Evolutionary conservation across 64 coral and sea anemone species (phyloP).

Genomic region (Montipora capricornis): DNA sequence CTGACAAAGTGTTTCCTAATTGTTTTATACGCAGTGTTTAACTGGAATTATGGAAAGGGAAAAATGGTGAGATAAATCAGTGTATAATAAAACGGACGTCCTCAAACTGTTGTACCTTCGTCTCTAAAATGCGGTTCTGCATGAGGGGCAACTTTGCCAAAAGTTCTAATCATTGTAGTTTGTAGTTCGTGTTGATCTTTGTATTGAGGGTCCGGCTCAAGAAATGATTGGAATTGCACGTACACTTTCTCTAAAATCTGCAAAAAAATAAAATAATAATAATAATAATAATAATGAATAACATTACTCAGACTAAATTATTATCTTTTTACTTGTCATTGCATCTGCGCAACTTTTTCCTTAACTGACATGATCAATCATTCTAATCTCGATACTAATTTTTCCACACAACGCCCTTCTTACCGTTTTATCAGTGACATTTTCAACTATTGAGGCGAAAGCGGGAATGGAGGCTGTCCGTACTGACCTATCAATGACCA

Average conservation of each 20-base stretch:
- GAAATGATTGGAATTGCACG: slow-evolving; percentile 96
- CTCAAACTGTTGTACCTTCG: slow-evolving; percentile 63
- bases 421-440: slow-evolving; percentile 93
- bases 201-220: slow-evolving; percentile 94
- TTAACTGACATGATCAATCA: no score
- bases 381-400: no score
- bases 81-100: no score
- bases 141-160: slow-evolving; percentile 95
- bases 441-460: slow-evolving; percentile 95
- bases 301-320: no score
- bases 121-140: slow-evolving; percentile 96
- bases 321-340: no score
- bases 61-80: no score
- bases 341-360: no score
- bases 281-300: no score
- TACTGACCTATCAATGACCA: slow-evolving; percentile 76
- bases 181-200: slow-evolving; percentile 97
- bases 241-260: slow-evolving; percentile 98
- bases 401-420: not conserved
- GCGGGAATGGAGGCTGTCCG: slow-evolving; percentile 92
- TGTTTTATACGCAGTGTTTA: no score
- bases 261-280: not conserved
- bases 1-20: no score
- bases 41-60: no score
- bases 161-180: slow-evolving; percentile 90